A percentile compares a stretch with the other conserved stretches of the same genome.
phyloP scores from a whole-genome alignment of 2,797 vertebrate species.

The Octomys mimax region DNA sequence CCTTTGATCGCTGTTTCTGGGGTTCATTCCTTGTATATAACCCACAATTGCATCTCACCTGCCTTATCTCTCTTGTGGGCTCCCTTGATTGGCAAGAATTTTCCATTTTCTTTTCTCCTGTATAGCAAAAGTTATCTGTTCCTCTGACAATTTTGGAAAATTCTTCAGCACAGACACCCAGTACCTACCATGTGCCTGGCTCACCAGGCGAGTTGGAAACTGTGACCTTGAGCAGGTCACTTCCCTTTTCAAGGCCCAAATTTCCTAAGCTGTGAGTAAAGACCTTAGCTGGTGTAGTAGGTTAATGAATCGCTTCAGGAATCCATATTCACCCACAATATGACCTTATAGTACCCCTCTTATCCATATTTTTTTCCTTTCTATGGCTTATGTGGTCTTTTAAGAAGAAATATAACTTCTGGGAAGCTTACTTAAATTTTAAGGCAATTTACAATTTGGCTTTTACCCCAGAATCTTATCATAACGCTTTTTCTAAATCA shows the following conservation, averaged over 20 bases:
- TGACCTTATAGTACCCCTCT: background rate
- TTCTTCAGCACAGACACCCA: background rate
- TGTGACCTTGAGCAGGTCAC: background rate
- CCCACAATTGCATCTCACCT: background rate
- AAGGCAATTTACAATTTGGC: conserved; percentile 47
- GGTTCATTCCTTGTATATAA: background rate
- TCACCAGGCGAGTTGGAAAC: background rate
- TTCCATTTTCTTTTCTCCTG: background rate
- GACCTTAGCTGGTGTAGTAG: background rate
- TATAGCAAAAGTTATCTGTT: background rate
- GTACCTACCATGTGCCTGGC: accelerated
- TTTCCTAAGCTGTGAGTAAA: background rate
- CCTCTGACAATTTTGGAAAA: background rate
- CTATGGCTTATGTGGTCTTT: background rate
- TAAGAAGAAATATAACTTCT: background rate
- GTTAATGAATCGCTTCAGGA: background rate
- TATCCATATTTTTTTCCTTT: background rate
- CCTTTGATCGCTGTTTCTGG: background rate
- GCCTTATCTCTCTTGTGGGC: background rate
- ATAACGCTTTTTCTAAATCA: conserved; percentile 57
- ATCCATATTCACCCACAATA: background rate
- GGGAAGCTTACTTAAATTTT: background rate
- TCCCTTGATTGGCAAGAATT: background rate
- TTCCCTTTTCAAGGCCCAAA: background rate
- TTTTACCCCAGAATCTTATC: conserved; percentile 3